These are phyloP conservation scores for Gandaritis pyraliata DNA, from an alignment of 2,888 invertebrate species.

Conservation along the genomic window DNA sequence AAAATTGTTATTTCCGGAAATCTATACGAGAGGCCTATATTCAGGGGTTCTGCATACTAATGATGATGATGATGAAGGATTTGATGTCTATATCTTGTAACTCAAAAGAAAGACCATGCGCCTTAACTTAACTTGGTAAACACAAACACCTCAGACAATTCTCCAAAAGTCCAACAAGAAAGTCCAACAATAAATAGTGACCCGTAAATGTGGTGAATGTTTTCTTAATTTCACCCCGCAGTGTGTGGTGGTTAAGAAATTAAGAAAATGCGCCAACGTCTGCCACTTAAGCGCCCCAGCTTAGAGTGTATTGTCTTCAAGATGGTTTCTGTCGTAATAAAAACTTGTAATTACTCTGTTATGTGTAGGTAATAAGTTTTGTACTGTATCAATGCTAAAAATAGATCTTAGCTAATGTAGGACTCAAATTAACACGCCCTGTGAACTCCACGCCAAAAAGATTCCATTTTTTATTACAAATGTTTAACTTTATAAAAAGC, in stretches of 20 bases:
- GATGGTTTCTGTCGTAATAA: constrained; percentile 77
- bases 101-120: too few relatives aligned
- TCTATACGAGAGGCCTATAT: too few relatives aligned
- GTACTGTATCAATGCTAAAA: constrained; percentile 16
- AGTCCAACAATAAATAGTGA: constrained; percentile 35
- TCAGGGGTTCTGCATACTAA: too few relatives aligned
- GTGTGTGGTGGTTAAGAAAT: constrained; percentile 77
- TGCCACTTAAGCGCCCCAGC: constrained; percentile 71
- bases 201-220: constrained; percentile 74
- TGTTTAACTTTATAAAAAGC: too few relatives aligned
- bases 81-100: too few relatives aligned
- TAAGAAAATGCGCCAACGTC: constrained; percentile 79
- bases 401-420: constrained; percentile 2
- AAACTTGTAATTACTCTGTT: constrained; percentile 76
- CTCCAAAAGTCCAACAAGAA: constrained; percentile 13
- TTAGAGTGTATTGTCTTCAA: constrained; percentile 74
- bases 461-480: too few relatives aligned
- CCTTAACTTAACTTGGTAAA: not conserved
- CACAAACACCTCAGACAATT: not conserved
- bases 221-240: constrained; percentile 83
- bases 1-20: too few relatives aligned
- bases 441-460: too few relatives aligned
- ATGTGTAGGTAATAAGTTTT: constrained; percentile 62
- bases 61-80: too few relatives aligned
- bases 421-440: too few relatives aligned